Evolutionary conservation across 2,113 vertebrate species (phyloP).

Genomic region (Noctilio leporinus): DNA sequence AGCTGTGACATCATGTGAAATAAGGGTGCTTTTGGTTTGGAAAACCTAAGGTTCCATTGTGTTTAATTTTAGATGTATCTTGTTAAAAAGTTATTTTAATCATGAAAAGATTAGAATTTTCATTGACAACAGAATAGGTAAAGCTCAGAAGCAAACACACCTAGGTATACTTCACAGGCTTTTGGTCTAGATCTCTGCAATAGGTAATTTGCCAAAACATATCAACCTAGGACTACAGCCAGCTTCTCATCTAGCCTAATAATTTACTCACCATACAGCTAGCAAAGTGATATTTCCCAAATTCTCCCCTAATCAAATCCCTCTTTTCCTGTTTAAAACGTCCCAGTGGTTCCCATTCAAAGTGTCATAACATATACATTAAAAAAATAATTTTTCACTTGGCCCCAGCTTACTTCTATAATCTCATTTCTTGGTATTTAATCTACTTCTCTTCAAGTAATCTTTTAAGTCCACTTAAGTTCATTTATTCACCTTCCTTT

Average conservation of each 20-base stretch:
- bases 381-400: background rate
- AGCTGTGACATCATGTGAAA: background rate
- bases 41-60: background rate
- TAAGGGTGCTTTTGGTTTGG: background rate
- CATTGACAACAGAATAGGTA: background rate
- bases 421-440: background rate
- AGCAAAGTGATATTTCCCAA: background rate
- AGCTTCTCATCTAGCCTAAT: background rate
- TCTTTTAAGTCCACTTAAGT: background rate
- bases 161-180: background rate
- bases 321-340: background rate
- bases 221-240: rapidly evolving
- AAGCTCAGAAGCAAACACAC: background rate
- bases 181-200: no score
- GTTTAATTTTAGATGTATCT: background rate
- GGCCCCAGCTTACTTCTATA: background rate
- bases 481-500: background rate
- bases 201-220: background rate
- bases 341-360: background rate
- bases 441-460: background rate
- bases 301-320: background rate
- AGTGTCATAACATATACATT: background rate
- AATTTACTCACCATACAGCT: background rate
- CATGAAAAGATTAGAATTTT: background rate
- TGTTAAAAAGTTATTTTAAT: background rate